Conservation (phyloP, 2,113 vertebrate genomes). For the Erythrocebus patas region DNA sequence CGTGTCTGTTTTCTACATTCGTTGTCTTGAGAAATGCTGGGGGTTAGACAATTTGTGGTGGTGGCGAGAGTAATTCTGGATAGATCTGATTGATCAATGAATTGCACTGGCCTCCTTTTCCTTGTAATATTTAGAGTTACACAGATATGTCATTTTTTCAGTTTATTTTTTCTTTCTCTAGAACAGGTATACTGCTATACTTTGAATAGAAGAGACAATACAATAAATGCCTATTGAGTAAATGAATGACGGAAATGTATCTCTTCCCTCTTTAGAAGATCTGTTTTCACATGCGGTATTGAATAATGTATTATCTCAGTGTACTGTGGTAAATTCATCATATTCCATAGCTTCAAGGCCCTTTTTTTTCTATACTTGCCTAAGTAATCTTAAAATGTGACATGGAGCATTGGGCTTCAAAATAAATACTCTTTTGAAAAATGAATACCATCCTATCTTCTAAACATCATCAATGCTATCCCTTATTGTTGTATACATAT, state of each 20-base stretch:
- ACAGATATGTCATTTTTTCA: not conserved
- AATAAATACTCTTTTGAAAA: not conserved
- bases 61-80: not conserved
- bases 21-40: not conserved
- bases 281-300: not conserved
- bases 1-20: not conserved
- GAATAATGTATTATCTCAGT: constrained; percentile 3
- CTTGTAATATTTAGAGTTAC: not conserved
- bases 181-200: not conserved
- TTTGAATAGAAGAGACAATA: not conserved
- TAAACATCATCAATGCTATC: not conserved
- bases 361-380: not conserved
- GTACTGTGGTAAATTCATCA: not conserved
- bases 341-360: not conserved
- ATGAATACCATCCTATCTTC: not conserved
- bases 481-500: not conserved
- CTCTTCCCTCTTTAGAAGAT: not conserved
- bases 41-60: not conserved
- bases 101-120: not conserved
- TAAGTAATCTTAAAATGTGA: not conserved
- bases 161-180: not conserved
- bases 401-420: not conserved
- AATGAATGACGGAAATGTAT: not conserved
- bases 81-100: not conserved
- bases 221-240: not conserved